Base-by-base conservation (phyloP, 2,888 invertebrate genomes). In the Calliphora vomitoria region DNA sequence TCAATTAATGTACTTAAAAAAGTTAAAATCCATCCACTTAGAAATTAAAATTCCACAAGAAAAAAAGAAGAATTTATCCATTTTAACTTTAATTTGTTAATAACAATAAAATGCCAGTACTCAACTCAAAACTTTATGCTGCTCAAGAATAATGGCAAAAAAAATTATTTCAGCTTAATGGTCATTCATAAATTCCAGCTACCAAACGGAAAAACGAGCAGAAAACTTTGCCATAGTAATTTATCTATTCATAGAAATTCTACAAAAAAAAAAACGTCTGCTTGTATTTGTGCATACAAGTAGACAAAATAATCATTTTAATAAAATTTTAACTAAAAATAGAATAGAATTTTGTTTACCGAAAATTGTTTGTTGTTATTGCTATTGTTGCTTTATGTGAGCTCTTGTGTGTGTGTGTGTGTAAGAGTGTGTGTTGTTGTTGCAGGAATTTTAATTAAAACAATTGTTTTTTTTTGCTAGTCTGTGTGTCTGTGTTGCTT, bases 371-470 rank as follows among this genome's bases (percentile, higher is more conserved):
- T 44, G 25, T 25, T 3, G 8, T 55, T 55, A n/a, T 55, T 55
- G 15, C 35, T 35, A 5, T 35, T 50, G 13, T 55, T 8, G 0
- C 3, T 13, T 20, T 11, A 1, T 38, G 20, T 50, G 50, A 15
- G 3, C 4, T 6, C n/a, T 0, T n/a, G 8, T 50, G 2, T 78
- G 20, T 41, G 10, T 15, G 2, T 11, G 15, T 79, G 18, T 20
- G 18, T 38, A 3, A 38, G 8, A 38, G 62, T 41, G 8, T 41
- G 18, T 18, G 5, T 41, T 3, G 11, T 11, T 41, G 41, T 20
- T 60, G 18, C 20, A 31, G 15, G 35, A 82, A 66, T 82, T 74
- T 74, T 74, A 82, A 74, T 82, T 82, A 74, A 82, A 82, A 72
- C 35, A 62, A 66, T 50, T 50, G 4, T 18, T 41, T 58, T 25